Evolutionary conservation across 1,140 invertebrate species (phyloP).

Genomic region (Drosophila santomea): DNA sequence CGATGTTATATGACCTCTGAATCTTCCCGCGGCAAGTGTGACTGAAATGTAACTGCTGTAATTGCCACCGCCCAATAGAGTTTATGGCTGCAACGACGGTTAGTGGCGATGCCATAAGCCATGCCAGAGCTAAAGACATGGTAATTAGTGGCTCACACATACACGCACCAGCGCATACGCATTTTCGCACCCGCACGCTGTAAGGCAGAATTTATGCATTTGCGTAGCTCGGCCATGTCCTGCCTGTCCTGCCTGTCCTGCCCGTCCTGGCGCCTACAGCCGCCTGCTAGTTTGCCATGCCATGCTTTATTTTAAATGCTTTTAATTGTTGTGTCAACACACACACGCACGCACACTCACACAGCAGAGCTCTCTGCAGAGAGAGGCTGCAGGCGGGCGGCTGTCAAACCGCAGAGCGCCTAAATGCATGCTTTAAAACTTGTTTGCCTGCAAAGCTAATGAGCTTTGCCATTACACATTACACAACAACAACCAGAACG

Average conservation of each 20-base stretch:
- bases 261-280: conserved; percentile 32
- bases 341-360: conserved; percentile 17
- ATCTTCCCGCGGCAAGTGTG: conserved; percentile 12
- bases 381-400: conserved; percentile 56
- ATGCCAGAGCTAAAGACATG: conserved; percentile 75
- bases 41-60: neutral
- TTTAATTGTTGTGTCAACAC: conserved; percentile 83
- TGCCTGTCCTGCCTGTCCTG: conserved; percentile 8
- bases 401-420: conserved; percentile 79
- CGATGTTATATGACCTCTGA: neutral
- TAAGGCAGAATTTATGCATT: conserved; percentile 75
- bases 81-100: conserved; percentile 50
- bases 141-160: conserved; percentile 72
- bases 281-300: conserved; percentile 51
- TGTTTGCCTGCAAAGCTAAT: conserved; percentile 80
- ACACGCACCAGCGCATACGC: conserved; percentile 7
- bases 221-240: conserved; percentile 37
- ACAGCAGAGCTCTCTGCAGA: neutral
- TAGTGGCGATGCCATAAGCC: conserved; percentile 63
- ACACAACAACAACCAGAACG: conserved; percentile 32
- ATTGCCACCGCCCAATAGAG: conserved; percentile 10
- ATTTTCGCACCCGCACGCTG: conserved; percentile 26
- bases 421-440: conserved; percentile 82
- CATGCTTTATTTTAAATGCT: conserved; percentile 82
- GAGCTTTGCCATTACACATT: conserved; percentile 79